Percentiles rank a stretch among this genome's conserved stretches.
phyloP scores from a whole-genome alignment of 2,888 invertebrate species.

The Diaperis boleti region DNA sequence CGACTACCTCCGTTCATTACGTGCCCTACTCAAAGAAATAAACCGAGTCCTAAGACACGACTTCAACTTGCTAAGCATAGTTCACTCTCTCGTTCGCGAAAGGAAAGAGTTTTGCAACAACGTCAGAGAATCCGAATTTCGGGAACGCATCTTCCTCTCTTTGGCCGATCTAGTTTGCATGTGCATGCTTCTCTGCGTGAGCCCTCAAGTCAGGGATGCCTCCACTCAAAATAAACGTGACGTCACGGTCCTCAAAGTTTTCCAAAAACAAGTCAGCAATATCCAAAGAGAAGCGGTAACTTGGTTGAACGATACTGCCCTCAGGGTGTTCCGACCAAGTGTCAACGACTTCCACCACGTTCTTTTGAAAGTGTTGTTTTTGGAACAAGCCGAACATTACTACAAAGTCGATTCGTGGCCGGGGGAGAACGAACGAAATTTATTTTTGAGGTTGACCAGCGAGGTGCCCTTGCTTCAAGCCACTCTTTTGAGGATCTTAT shows the following conservation, averaged over 20 bases:
- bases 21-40: constrained; percentile 89
- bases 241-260: constrained; percentile 68
- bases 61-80: constrained; percentile 83
- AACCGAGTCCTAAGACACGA: constrained; percentile 86
- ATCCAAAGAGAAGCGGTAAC: constrained; percentile 89
- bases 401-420: constrained; percentile 72
- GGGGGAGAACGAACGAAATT: constrained; percentile 86
- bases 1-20: constrained; percentile 88
- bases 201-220: constrained; percentile 80
- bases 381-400: constrained; percentile 84
- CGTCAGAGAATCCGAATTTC: constrained; percentile 75
- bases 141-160: constrained; percentile 87
- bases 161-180: constrained; percentile 88
- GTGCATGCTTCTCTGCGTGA: constrained; percentile 83
- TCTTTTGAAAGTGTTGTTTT: constrained; percentile 82
- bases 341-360: constrained; percentile 81
- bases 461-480: constrained; percentile 92
- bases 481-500: constrained; percentile 83
- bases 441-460: constrained; percentile 83
- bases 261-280: constrained; percentile 64
- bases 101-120: constrained; percentile 73
- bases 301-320: constrained; percentile 89
- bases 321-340: constrained; percentile 76
- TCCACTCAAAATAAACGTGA: constrained; percentile 67
- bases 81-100: constrained; percentile 79